Conservation (phyloP, 2,797 vertebrate species). For the Chloroceryle inda region DNA sequence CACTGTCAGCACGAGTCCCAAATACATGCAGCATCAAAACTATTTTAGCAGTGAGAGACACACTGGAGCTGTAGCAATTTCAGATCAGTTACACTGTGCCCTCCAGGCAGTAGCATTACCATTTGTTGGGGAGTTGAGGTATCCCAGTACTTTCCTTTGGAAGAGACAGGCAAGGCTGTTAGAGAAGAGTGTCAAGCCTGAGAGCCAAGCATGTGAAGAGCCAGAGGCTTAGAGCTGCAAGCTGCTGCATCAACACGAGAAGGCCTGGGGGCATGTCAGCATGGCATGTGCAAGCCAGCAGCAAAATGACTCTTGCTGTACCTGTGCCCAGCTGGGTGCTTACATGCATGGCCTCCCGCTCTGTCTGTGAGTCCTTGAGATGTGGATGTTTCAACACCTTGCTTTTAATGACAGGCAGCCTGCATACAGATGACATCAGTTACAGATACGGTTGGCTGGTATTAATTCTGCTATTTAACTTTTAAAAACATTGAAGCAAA, state of each 20-base stretch:
- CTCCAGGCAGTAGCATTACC: neutral
- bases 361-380: neutral
- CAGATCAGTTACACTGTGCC: neutral
- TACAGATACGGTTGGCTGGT: neutral
- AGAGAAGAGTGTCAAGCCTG: neutral
- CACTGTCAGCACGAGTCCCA: neutral
- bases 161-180: neutral
- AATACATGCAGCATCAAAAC: neutral
- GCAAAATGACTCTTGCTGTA: neutral
- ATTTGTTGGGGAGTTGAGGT: neutral
- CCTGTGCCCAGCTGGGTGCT: neutral
- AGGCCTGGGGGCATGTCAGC: neutral
- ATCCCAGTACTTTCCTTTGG: neutral
- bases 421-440: neutral
- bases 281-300: accelerated
- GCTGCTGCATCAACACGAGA: accelerated
- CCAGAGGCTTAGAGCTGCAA: neutral
- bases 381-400: accelerated
- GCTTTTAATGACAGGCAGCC: neutral
- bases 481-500: neutral
- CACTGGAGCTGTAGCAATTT: neutral
- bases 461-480: neutral
- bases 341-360: accelerated
- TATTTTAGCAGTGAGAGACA: neutral
- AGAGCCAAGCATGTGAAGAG: neutral